phyloP scores from a whole-genome alignment of 2,797 vertebrate species.

The Bucorvus abyssinicus region DNA sequence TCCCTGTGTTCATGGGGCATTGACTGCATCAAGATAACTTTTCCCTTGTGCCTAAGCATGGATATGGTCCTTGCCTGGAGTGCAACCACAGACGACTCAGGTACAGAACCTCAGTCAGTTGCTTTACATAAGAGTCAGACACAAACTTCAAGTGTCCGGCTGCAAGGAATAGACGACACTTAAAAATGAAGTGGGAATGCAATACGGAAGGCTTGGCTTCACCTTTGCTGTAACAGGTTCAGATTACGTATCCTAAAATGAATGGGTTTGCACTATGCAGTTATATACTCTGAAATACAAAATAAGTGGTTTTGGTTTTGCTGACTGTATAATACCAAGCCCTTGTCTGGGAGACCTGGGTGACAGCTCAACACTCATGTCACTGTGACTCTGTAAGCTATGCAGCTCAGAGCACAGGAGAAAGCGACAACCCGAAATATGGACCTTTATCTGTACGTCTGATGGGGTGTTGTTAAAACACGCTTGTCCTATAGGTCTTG shows the following conservation, averaged over 20 bases:
- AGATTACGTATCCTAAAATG: not conserved
- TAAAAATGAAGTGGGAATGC: not conserved
- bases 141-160: not conserved
- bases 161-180: not conserved
- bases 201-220: not conserved
- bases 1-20: slow-evolving; percentile 71
- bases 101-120: not conserved
- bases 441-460: not conserved
- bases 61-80: slow-evolving; percentile 14
- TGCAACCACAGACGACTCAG: not conserved
- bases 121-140: slow-evolving; percentile 27
- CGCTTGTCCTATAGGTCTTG: not conserved
- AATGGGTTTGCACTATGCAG: not conserved
- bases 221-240: not conserved
- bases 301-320: not conserved
- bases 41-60: slow-evolving; percentile 63
- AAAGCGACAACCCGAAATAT: not conserved
- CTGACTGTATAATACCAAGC: not conserved
- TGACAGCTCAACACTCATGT: not conserved
- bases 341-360: not conserved
- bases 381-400: not conserved
- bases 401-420: not conserved
- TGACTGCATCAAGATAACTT: slow-evolving; percentile 79
- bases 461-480: not conserved
- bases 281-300: not conserved